phyloP scores from a whole-genome alignment of 1,140 invertebrate species.

The Eciton burchellii region DNA sequence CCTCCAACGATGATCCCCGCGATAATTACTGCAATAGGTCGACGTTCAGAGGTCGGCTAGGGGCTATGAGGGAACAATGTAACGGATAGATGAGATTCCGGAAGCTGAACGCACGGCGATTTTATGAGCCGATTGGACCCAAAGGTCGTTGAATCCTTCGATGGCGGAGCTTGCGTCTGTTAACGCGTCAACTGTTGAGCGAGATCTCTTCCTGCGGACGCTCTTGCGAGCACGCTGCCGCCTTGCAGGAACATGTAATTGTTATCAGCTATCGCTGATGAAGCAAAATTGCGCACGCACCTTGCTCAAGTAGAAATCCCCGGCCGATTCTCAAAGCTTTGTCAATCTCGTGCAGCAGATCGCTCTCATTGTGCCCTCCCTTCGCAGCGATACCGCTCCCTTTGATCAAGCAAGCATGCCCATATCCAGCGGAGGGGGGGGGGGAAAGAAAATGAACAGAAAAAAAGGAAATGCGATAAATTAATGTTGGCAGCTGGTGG shows the following conservation, averaged over 20 bases:
- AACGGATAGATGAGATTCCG: no score
- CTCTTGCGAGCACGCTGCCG: no score
- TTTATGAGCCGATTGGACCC: no score
- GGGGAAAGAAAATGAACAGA: slow-evolving; percentile 33
- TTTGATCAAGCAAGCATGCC: slow-evolving; percentile 80
- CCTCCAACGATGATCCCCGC: neutral
- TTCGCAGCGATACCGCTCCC: slow-evolving; percentile 70
- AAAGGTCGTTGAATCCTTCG: no score
- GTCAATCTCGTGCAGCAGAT: slow-evolving; percentile 89
- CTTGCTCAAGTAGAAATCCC: slow-evolving; percentile 87
- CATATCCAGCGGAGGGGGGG: slow-evolving; percentile 60
- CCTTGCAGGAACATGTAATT: neutral
- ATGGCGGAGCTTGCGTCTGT: neutral
- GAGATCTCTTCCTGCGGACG: neutral
- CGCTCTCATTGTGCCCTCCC: slow-evolving; percentile 79
- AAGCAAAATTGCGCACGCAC: slow-evolving; percentile 78
- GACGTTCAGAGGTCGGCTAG: no score
- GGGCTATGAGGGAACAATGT: no score
- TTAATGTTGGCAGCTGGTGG: slow-evolving; percentile 1
- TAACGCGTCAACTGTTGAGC: neutral
- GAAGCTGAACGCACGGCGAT: no score
- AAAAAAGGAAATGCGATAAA: slow-evolving; percentile 6
- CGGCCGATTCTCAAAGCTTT: slow-evolving; percentile 86
- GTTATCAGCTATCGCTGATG: slow-evolving; percentile 41
- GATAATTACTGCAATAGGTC: no score